These are phyloP conservation scores for Fragum whitleyi DNA, from an alignment of 2,888 invertebrate genomes.

Conservation along the genomic window DNA sequence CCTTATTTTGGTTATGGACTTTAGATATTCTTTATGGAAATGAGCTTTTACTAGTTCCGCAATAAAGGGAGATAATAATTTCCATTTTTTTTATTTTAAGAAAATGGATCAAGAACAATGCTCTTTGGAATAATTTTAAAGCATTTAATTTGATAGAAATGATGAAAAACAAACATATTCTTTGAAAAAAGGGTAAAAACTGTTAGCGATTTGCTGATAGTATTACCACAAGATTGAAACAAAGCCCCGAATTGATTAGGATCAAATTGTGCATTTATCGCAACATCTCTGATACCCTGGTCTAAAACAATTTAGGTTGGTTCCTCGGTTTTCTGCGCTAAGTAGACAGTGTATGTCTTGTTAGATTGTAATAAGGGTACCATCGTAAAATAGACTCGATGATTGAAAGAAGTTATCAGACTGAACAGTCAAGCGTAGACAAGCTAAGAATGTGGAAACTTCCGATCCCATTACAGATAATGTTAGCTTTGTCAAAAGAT, in stretches of 20 bases:
- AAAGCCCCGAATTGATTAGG: conserved; percentile 8
- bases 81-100: too few species aligned
- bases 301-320: conserved; percentile 3
- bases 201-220: conserved; percentile 11
- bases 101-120: too few species aligned
- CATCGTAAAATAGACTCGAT: not conserved
- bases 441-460: conserved; percentile 39
- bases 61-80: too few species aligned
- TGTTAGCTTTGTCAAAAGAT: conserved; percentile 18
- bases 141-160: too few species aligned
- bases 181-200: not conserved
- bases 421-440: conserved; percentile 45
- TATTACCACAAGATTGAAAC: conserved; percentile 1
- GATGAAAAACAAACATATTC: too few species aligned
- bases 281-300: conserved; percentile 27
- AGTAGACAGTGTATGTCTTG: not conserved
- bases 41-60: too few species aligned
- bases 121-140: too few species aligned
- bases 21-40: too few species aligned
- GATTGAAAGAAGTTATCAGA: conserved; percentile 20
- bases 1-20: too few species aligned
- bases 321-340: not conserved
- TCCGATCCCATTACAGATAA: conserved; percentile 39
- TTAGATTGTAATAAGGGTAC: not conserved
- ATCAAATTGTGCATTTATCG: conserved; percentile 16